phyloP scores from a whole-genome alignment of 2,888 invertebrate genomes.

The Acronicta aceris region DNA sequence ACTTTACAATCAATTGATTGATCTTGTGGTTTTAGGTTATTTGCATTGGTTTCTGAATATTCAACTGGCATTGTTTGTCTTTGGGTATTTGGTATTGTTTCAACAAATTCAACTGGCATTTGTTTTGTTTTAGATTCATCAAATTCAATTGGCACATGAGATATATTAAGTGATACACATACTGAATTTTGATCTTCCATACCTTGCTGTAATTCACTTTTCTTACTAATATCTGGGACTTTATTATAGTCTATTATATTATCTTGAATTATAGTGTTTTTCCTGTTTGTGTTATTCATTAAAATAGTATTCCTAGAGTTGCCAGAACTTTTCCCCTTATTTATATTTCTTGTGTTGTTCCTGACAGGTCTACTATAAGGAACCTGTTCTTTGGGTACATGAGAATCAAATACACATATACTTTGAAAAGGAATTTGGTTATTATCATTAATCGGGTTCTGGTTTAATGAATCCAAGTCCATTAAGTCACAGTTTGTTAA shows the following conservation, averaged over 20 bases:
- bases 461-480: conserved; percentile 52
- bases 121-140: conserved; percentile 20
- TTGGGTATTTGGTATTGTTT: neutral
- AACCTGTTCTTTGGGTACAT: conserved; percentile 3
- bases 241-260: conserved; percentile 8
- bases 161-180: conserved; percentile 22
- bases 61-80: neutral
- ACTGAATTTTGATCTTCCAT: conserved; percentile 10
- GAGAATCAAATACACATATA: neutral
- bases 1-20: conserved; percentile 4
- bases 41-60: conserved; percentile 17
- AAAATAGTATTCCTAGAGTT: conserved; percentile 11
- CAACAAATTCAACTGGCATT: conserved; percentile 40
- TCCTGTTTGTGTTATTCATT: conserved; percentile 17
- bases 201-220: conserved; percentile 5
- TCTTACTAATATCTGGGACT: conserved; percentile 12
- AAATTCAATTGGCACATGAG: conserved; percentile 39
- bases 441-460: conserved; percentile 45
- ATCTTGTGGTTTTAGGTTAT: conserved; percentile 16
- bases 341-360: conserved; percentile 6
- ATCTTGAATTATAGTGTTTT: conserved; percentile 6
- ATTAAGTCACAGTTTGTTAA: conserved; percentile 74
- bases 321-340: conserved; percentile 4
- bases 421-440: conserved; percentile 20
- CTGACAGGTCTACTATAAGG: conserved; percentile 15